A percentile compares a stretch with the other conserved stretches of the same genome.
phyloP scores from a whole-genome alignment of 2,888 invertebrate species.

The Latheticus oryzae region DNA sequence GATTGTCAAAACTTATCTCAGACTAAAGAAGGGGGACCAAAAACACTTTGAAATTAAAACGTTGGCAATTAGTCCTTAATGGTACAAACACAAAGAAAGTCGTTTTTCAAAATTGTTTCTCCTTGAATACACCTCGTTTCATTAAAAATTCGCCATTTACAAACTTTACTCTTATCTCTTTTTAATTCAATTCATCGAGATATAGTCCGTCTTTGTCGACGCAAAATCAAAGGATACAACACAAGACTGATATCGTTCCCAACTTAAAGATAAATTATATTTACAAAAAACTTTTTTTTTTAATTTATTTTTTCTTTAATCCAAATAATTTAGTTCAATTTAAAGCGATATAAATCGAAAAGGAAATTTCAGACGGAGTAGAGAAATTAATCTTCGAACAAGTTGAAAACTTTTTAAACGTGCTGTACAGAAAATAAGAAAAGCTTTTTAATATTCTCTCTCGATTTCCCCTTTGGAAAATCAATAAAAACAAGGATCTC shows the following conservation, averaged over 20 bases:
- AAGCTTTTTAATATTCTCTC: slow-evolving; percentile 61
- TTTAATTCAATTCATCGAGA: slow-evolving; percentile 1
- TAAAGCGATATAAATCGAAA: slow-evolving; percentile 42
- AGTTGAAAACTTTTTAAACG: slow-evolving; percentile 38
- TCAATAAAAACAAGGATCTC: slow-evolving; percentile 62
- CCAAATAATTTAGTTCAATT: slow-evolving; percentile 43
- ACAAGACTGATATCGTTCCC: slow-evolving; percentile 62
- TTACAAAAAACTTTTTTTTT: slow-evolving; percentile 47
- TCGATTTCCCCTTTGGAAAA: slow-evolving; percentile 60
- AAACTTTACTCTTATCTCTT: slow-evolving; percentile 13
- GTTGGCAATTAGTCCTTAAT: slow-evolving; percentile 65
- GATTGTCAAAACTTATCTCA: slow-evolving; percentile 64
- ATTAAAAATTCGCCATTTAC: slow-evolving; percentile 54
- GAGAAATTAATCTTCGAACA: slow-evolving; percentile 39
- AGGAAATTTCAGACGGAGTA: slow-evolving; percentile 38
- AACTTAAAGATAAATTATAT: slow-evolving; percentile 63
- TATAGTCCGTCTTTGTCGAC: slow-evolving; percentile 44
- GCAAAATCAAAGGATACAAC: slow-evolving; percentile 58
- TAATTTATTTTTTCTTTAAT: too few relatives aligned
- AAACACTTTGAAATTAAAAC: slow-evolving; percentile 63
- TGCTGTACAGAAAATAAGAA: slow-evolving; percentile 55
- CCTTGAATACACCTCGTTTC: slow-evolving; percentile 61
- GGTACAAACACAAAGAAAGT: slow-evolving; percentile 65
- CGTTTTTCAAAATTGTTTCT: slow-evolving; percentile 67
- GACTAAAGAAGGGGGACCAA: too few relatives aligned